A percentile compares a stretch with the other conserved stretches of the same genome.
These are phyloP conservation scores for Oncorhynchus nerka DNA, from an alignment of 2,113 vertebrate genomes.

Conservation along the genomic window DNA sequence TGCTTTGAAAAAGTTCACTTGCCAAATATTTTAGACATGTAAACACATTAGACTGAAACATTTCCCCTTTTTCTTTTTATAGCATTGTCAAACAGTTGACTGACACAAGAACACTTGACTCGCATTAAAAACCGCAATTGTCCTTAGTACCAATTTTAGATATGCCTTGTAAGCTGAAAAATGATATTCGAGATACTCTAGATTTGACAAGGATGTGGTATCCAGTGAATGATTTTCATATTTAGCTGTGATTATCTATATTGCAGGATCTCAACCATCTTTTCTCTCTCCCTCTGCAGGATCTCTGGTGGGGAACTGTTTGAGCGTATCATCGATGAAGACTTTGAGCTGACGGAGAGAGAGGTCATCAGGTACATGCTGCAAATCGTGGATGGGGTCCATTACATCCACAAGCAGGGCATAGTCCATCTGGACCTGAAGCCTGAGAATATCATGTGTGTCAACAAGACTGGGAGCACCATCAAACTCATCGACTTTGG, in stretches of 20 bases:
- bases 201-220: no score
- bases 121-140: background rate
- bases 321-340: slow-evolving; percentile 97
- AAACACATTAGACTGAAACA: background rate
- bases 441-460: slow-evolving; percentile 99
- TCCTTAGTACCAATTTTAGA: no score
- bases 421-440: slow-evolving; percentile 97
- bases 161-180: no score
- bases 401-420: slow-evolving; percentile 93
- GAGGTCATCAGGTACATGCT: slow-evolving; percentile 98
- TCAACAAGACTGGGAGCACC: slow-evolving; percentile 94
- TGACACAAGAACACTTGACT: background rate
- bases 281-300: slow-evolving; percentile 34
- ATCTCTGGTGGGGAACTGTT: slow-evolving; percentile 96
- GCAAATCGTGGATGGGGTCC: slow-evolving; percentile 94
- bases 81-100: background rate
- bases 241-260: background rate
- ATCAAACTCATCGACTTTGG: slow-evolving; percentile 99
- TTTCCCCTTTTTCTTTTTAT: background rate
- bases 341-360: slow-evolving; percentile 94
- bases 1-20: background rate
- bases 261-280: slow-evolving; percentile 69
- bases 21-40: slow-evolving; percentile 3
- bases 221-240: background rate
- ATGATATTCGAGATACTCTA: no score